Evolutionary conservation across 2,888 invertebrate genomes (phyloP), one percentile per base, ranked within the genome.

Genomic region (Disparrhopalites patrizii): DNA sequence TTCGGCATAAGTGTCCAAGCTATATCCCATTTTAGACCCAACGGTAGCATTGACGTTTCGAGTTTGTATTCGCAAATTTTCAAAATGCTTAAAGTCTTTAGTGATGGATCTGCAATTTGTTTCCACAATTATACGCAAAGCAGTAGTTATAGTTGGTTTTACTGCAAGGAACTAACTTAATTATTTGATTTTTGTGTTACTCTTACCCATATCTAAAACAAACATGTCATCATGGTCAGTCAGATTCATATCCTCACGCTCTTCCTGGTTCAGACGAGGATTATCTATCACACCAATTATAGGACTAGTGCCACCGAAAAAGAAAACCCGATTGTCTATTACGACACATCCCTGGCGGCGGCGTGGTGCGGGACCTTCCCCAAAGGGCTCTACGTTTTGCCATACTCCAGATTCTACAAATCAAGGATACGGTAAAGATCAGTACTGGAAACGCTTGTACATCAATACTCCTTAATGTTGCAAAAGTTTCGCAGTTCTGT

Each of bases 251-350:
- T 72, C 71, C 27, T 68, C 64, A 51, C 66, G 50, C 20, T 74
- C 73, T 30, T 64, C 63, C 28, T 72, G 68, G 15, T 58, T 62
- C 3, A 56, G 40, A 8, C 66, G 68, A 23, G 62, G 27, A 52
- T 31, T 50, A 25, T 54, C 33, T 33, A 60, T 57, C 10, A 66
- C n/a, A 40, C 67, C 64, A 15, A 43, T 25, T 25, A 67, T 64
- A 28, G 76, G 75, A 68, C 75, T 93, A 64, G 93, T 93, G 43
- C 95, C 95, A 54, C 94, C 94, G 82, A 95, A 95, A 64, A 94
- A 81, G 79, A 86, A 93, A 74, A 93, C 84, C 77, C 85, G 83
- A 72, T 87, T 83, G 15, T 83, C 85, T 75, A 88, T 84, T 52
- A 90, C 81, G 76, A 92, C 83, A 78, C 92, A 91, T 60, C 89